A percentile compares a stretch with the other conserved stretches of the same genome.
These are phyloP conservation scores for Ascaphus truei DNA, from an alignment of 2,113 vertebrate species.

Conservation along the genomic window DNA sequence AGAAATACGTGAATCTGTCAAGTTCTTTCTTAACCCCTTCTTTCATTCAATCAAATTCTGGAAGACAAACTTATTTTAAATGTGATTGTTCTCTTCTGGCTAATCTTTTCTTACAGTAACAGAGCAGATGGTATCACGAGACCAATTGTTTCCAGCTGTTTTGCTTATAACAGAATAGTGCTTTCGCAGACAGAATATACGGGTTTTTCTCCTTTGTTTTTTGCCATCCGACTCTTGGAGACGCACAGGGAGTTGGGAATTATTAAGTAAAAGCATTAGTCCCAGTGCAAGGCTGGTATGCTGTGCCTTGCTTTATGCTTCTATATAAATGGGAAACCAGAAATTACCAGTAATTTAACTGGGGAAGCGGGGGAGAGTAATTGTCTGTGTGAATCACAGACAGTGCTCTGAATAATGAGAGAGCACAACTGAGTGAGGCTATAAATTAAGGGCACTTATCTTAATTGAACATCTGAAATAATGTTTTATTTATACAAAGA, in stretches of 20 bases:
- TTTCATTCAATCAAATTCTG: too few relatives aligned
- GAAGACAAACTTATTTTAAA: too few relatives aligned
- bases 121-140: constrained; percentile 16
- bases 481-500: constrained; percentile 75
- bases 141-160: neutral
- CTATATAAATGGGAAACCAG: constrained; percentile 68
- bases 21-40: too few relatives aligned
- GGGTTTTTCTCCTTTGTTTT: neutral
- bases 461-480: constrained; percentile 77
- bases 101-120: constrained; percentile 10
- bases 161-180: neutral
- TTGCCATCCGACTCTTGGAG: constrained; percentile 17
- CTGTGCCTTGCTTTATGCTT: constrained; percentile 54
- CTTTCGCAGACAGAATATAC: constrained; percentile 10
- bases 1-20: too few relatives aligned
- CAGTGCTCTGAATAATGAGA: constrained; percentile 66
- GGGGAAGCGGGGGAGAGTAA: constrained; percentile 61
- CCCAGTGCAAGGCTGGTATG: constrained; percentile 41
- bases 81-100: neutral
- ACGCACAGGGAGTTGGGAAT: constrained; percentile 35
- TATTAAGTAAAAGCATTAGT: constrained; percentile 52
- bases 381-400: constrained; percentile 60
- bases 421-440: constrained; percentile 59
- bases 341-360: constrained; percentile 73
- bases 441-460: constrained; percentile 78